These are phyloP conservation scores for Frankliniella intonsa DNA, from an alignment of 2,888 invertebrate species.

Conservation along the genomic window DNA sequence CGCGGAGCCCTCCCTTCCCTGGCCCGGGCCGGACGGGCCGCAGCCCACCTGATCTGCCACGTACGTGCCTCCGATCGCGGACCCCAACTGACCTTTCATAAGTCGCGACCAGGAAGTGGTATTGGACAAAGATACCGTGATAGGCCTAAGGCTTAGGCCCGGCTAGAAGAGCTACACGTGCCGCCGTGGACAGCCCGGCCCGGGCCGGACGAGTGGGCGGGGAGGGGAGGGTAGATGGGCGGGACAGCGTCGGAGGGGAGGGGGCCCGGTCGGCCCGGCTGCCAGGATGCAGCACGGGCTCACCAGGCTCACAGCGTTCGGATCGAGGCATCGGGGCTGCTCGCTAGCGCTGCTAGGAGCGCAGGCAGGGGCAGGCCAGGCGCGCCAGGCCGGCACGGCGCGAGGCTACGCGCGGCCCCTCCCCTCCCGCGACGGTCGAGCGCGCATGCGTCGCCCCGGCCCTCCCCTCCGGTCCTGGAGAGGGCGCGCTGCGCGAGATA, in stretches of 20 bases:
- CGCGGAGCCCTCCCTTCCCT: no score
- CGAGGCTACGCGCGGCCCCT: constrained; percentile 29
- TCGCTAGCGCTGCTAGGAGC: no score
- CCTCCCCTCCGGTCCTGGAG: constrained; percentile 32
- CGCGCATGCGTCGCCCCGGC: constrained; percentile 32
- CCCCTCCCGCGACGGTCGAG: constrained; percentile 27
- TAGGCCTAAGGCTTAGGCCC: constrained; percentile 32
- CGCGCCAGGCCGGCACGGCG: no score
- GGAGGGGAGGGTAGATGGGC: not conserved
- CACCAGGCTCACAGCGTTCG: constrained; percentile 1
- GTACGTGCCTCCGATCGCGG: no score
- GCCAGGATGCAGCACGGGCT: no score
- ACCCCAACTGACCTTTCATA: not conserved
- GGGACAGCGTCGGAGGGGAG: not conserved
- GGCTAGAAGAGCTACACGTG: constrained; percentile 27
- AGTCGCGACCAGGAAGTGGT: not conserved
- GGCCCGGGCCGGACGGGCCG: no score
- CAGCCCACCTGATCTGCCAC: no score
- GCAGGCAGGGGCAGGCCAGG: no score
- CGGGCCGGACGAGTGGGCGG: not conserved
- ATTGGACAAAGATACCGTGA: not conserved
- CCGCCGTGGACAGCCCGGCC: constrained; percentile 23
- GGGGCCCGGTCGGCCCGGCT: not conserved
- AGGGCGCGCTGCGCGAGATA: not conserved
- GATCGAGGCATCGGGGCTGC: not conserved